Evolutionary conservation across 2,888 invertebrate genomes (phyloP).

Genomic region (Prionchulus punctatus): DNA sequence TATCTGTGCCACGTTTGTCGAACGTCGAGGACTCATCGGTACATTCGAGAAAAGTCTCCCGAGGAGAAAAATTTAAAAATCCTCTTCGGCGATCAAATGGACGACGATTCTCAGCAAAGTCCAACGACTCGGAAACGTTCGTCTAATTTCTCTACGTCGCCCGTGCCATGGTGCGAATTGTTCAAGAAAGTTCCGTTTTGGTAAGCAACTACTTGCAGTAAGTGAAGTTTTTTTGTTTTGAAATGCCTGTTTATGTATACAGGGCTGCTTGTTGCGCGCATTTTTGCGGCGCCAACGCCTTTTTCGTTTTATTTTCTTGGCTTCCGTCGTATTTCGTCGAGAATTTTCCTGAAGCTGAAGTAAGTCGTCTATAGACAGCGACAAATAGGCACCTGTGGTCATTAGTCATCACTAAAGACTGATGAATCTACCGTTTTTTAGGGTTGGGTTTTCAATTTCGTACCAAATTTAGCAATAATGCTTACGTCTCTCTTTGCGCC

Average conservation of each 20-base stretch:
- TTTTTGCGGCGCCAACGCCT: constrained; percentile 54
- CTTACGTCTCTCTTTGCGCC: constrained; percentile 49
- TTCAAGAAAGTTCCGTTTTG: constrained; percentile 47
- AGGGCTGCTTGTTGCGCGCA: constrained; percentile 54
- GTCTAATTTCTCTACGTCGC: constrained; percentile 16
- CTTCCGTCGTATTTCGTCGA: constrained; percentile 57
- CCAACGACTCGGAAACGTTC: not conserved
- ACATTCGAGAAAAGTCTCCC: too few relatives aligned
- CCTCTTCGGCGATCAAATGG: not conserved
- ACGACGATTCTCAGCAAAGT: not conserved
- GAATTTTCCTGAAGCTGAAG: constrained; percentile 48
- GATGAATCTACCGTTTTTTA: constrained; percentile 15
- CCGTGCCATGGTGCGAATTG: constrained; percentile 47
- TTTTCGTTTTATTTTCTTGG: constrained; percentile 54
- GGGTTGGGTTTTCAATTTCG: constrained; percentile 56
- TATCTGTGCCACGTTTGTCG: constrained; percentile 38
- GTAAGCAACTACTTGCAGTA: constrained; percentile 26
- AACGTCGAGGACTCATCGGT: too few relatives aligned
- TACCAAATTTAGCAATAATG: constrained; percentile 50
- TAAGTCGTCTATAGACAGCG: too few relatives aligned
- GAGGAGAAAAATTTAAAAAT: not conserved
- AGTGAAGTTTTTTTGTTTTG: not conserved
- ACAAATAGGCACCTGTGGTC: too few relatives aligned
- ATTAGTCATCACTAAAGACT: not conserved
- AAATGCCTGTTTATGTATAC: constrained; percentile 13